phyloP scores from a whole-genome alignment of 2,888 invertebrate species.

The Anthrax anthrax region DNA sequence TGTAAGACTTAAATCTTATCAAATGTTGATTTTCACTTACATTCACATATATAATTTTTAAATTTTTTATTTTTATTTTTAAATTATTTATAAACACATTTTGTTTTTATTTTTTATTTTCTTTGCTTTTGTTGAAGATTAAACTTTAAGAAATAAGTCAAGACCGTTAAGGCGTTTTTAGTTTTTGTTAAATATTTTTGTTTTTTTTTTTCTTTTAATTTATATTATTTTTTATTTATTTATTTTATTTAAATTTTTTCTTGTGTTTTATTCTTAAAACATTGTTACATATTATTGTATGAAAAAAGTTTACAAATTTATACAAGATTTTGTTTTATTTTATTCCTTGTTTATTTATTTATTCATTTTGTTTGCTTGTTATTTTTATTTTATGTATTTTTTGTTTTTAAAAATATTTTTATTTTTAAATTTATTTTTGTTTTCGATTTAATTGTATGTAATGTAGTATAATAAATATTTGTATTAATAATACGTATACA shows the following conservation, averaged over 20 bases:
- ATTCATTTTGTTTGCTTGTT: background rate
- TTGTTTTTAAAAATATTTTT: background rate
- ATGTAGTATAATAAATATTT: conserved; percentile 1
- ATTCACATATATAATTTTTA: background rate
- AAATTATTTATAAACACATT: background rate
- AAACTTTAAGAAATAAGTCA: background rate
- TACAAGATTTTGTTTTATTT: background rate
- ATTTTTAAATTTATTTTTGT: background rate
- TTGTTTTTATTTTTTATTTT: background rate
- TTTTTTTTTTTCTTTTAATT: background rate
- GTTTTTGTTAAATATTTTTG: background rate
- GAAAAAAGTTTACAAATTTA: background rate
- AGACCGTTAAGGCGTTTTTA: background rate
- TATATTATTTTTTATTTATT: background rate
- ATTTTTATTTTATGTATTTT: background rate
- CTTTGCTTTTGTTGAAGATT: background rate
- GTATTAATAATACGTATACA: background rate
- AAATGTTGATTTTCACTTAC: background rate
- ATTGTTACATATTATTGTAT: too few species aligned
- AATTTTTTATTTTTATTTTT: background rate
- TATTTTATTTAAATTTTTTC: background rate
- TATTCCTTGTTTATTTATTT: background rate
- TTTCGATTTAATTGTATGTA: background rate
- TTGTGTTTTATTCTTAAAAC: background rate
- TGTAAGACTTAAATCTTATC: background rate